Evolutionary conservation across 2,113 vertebrate species (phyloP), one percentile per base, ranked within the genome.

Genomic region (Toxotes chatareus): DNA sequence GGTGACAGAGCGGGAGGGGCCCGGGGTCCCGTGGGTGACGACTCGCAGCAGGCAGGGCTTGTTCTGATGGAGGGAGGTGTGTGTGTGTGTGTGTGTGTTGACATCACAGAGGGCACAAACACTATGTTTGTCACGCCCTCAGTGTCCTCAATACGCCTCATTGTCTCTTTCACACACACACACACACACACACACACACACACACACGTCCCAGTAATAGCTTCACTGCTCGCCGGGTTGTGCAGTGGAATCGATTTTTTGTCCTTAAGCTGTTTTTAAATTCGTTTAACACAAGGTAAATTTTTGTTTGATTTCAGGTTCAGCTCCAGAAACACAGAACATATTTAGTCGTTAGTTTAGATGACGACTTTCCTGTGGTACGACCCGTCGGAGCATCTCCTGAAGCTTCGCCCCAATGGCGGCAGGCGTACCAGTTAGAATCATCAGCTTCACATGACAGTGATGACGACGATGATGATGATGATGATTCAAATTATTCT

Each of bases 41-140:
- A 70, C 64, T 75, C 67, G 7, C 57, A 83, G 73, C 76, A 42
- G 65, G 61, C 51, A 14, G 59, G 40, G 53, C 57, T 80, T 79
- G 67, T 76, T 76, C 32, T 47, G 68, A 55, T 59, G 64, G 66
- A 51, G 64, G 62, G 73, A 34, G 67, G 59, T 86, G 64, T 66
- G 83, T 60, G 56, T 85, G 46, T 63, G 80, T 67, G 46, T 88
- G 60, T 69, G 83, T 63, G 57, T 86, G 47, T 79, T 70, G 70
- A 82, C 69, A 74, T 36, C 68, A 61, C 66, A 83, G 61, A 77
- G 75, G 42, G 72, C 68, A 80, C 73, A 42, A 82, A 63, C 84
- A 71, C 63, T 27, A 12, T 73, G 80, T 70, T 69, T 67, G 70
- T 68, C 73, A 61, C 36, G 65, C 13, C 69, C 32, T 66, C 36